Evolutionary conservation across 2,113 vertebrate species (phyloP).

Genomic region (Girardinichthys multiradiatus): DNA sequence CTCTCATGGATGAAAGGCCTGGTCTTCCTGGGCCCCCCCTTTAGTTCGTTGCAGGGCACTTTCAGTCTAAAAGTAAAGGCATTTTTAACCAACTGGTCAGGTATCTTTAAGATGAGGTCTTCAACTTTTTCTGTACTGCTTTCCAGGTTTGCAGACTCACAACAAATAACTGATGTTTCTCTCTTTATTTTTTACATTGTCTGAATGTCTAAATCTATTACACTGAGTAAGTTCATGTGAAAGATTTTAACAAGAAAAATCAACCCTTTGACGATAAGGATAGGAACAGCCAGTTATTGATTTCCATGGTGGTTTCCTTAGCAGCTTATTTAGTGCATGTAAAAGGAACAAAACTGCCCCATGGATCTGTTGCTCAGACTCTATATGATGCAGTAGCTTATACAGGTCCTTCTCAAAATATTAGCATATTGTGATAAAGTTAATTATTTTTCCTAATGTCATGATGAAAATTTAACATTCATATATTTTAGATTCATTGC

Average conservation of each 20-base stretch:
- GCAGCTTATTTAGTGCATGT: not conserved
- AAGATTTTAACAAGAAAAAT: not conserved
- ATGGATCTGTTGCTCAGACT: not conserved
- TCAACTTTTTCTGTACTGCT: not conserved
- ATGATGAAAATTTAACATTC: no score
- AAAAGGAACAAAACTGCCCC: not conserved
- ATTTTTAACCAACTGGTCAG: not conserved
- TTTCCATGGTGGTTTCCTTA: not conserved
- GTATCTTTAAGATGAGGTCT: no score
- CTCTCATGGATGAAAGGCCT: not conserved
- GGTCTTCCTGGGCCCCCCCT: not conserved
- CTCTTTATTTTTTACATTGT: not conserved
- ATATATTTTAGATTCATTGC: no score
- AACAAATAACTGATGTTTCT: not conserved
- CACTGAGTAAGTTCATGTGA: not conserved
- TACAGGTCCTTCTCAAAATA: no score
- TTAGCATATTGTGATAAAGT: no score
- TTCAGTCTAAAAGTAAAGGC: not conserved
- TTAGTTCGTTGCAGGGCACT: not conserved
- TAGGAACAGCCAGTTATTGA: not conserved
- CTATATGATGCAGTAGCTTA: not conserved
- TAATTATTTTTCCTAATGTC: no score
- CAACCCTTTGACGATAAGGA: not conserved
- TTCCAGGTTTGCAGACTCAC: not conserved
- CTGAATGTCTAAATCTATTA: not conserved